These are phyloP conservation scores for Urocitellus parryii DNA, from an alignment of 2,113 vertebrate genomes.

Conservation along the genomic window DNA sequence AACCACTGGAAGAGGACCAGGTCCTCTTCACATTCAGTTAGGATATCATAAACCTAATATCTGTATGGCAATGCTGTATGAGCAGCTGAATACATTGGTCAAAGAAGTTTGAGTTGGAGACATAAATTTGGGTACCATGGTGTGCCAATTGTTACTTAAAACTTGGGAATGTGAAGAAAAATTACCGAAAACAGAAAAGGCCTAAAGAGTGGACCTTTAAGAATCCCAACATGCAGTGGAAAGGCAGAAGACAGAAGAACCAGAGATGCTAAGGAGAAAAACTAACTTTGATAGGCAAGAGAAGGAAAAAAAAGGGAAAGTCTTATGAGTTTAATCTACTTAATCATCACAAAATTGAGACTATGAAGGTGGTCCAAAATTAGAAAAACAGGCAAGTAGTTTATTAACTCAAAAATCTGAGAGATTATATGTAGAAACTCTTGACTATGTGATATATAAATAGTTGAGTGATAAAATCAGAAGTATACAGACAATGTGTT, in stretches of 20 bases:
- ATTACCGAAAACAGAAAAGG: background rate
- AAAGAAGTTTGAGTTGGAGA: slow-evolving; percentile 11
- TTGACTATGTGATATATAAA: background rate
- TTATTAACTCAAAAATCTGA: background rate
- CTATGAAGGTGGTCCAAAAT: background rate
- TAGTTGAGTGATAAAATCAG: background rate
- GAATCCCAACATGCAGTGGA: background rate
- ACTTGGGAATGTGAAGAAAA: background rate
- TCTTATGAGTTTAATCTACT: background rate
- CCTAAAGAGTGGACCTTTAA: background rate
- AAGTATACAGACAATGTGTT: background rate
- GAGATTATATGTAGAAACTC: background rate
- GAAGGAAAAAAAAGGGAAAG: background rate
- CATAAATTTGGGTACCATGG: background rate
- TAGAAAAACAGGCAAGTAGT: background rate
- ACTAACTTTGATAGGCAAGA: background rate
- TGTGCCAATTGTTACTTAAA: background rate
- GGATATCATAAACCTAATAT: slow-evolving; percentile 22
- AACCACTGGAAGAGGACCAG: background rate
- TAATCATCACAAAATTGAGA: background rate
- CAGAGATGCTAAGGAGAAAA: background rate
- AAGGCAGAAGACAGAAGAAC: background rate
- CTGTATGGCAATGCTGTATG: background rate
- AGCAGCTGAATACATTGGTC: background rate
- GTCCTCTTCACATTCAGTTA: background rate